These are phyloP conservation scores for Atherinosoma microstoma DNA, from an alignment of 2,797 vertebrate genomes.

Conservation along the genomic window DNA sequence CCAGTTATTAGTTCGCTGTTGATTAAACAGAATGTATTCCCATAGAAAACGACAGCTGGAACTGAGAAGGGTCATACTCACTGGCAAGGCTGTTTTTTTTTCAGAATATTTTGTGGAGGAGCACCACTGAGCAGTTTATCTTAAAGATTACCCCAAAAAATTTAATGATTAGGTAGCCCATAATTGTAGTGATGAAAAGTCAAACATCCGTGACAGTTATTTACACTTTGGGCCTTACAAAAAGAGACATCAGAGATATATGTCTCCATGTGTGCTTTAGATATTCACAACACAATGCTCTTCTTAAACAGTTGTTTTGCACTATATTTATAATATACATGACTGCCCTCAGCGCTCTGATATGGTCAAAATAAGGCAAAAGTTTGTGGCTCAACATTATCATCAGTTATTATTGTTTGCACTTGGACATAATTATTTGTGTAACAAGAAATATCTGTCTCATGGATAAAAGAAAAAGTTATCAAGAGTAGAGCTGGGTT, in stretches of 20 bases:
- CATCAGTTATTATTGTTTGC: neutral
- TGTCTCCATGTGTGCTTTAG: slow-evolving; percentile 16
- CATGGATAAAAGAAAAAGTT: slow-evolving; percentile 19
- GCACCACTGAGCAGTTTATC: slow-evolving; percentile 3
- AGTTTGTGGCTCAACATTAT: slow-evolving; percentile 1
- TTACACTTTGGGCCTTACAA: slow-evolving; percentile 73
- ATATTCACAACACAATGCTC: slow-evolving; percentile 37
- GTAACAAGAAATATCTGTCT: neutral
- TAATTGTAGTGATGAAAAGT: slow-evolving; percentile 5
- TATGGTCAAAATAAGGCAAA: slow-evolving; percentile 35
- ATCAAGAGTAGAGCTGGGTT: neutral
- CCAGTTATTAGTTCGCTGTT: slow-evolving; percentile 55
- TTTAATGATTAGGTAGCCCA: slow-evolving; percentile 2
- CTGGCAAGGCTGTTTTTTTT: slow-evolving; percentile 19
- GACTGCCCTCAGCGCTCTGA: slow-evolving; percentile 35
- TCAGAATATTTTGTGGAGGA: neutral
- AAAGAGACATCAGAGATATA: slow-evolving; percentile 35
- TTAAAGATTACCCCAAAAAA: neutral
- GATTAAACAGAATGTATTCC: slow-evolving; percentile 71
- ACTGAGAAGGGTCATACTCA: slow-evolving; percentile 21
- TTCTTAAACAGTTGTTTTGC: slow-evolving; percentile 55
- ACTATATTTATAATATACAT: slow-evolving; percentile 54
- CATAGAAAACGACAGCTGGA: slow-evolving; percentile 45
- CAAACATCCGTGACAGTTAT: slow-evolving; percentile 29
- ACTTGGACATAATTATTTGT: slow-evolving; percentile 21